A percentile compares a stretch with the other conserved stretches of the same genome.
Evolutionary conservation across 2,797 vertebrate genomes (phyloP).

Genomic region (Sebastes cheni): DNA sequence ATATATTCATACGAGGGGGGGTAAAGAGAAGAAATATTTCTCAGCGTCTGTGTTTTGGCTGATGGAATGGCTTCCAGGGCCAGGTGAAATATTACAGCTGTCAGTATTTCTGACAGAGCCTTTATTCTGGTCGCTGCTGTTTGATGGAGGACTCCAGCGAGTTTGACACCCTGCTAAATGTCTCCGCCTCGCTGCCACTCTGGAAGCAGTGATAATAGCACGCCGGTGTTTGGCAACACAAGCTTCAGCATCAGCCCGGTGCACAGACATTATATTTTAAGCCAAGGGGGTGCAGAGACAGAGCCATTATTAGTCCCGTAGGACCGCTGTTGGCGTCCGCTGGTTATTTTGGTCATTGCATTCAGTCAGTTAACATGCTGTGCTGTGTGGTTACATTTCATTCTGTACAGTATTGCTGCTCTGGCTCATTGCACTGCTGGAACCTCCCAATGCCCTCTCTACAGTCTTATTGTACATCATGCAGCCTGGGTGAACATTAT

Average conservation of each 20-base stretch:
- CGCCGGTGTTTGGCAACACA: slow-evolving; percentile 34
- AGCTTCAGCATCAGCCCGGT: slow-evolving; percentile 17
- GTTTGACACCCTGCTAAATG: slow-evolving; percentile 76
- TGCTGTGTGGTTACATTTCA: slow-evolving; percentile 21
- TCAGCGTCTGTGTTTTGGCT: slow-evolving; percentile 47
- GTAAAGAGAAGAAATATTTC: slow-evolving; percentile 39
- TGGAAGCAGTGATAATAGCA: slow-evolving; percentile 65
- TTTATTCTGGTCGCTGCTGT: slow-evolving; percentile 70
- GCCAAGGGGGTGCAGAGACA: slow-evolving; percentile 29
- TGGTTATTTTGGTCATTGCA: slow-evolving; percentile 30
- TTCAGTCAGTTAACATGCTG: neutral
- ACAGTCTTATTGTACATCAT: neutral
- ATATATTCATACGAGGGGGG: slow-evolving; percentile 42
- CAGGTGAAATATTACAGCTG: slow-evolving; percentile 74
- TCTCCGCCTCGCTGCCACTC: slow-evolving; percentile 60
- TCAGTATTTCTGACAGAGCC: slow-evolving; percentile 71
- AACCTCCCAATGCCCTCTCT: neutral
- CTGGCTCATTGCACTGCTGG: neutral
- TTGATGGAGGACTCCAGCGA: slow-evolving; percentile 71
- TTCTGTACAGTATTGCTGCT: slow-evolving; percentile 1
- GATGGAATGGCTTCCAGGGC: slow-evolving; percentile 60
- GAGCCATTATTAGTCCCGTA: slow-evolving; percentile 39
- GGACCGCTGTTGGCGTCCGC: slow-evolving; percentile 7
- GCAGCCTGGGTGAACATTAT: slow-evolving; percentile 4
- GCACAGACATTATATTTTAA: slow-evolving; percentile 38